Conservation (phyloP, 1,140 invertebrate species). For the Diorhabda carinulata region DNA sequence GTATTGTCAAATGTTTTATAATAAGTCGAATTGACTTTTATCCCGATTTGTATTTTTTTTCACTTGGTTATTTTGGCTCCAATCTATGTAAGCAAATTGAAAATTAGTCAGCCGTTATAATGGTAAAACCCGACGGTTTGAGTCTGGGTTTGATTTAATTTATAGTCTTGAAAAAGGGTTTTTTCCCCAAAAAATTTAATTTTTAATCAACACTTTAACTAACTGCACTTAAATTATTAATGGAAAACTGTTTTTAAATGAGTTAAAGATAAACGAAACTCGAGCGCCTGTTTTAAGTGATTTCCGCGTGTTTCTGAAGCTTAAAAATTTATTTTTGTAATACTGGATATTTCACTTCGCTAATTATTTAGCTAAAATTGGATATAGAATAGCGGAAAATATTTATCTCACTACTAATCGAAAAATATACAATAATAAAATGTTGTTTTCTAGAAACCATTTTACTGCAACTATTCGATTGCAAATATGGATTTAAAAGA, state of each 20-base stretch:
- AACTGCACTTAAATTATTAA: constrained; percentile 23
- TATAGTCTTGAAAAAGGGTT: constrained; percentile 30
- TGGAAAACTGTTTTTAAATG: constrained; percentile 21
- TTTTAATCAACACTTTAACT: constrained; percentile 24
- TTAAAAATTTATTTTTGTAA: constrained; percentile 18
- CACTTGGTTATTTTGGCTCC: constrained; percentile 28
- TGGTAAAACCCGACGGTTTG: constrained; percentile 21
- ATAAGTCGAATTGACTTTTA: constrained; percentile 3
- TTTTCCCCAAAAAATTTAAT: constrained; percentile 22
- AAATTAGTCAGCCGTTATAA: constrained; percentile 33
- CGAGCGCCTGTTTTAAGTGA: constrained; percentile 1
- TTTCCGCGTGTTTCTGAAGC: constrained; percentile 17
- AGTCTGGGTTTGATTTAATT: constrained; percentile 34
- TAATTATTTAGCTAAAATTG: not conserved
- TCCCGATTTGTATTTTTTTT: constrained; percentile 19
- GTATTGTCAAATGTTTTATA: not conserved
- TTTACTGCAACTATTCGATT: no score
- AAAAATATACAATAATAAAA: no score
- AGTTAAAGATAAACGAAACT: constrained; percentile 1
- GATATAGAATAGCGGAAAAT: no score
- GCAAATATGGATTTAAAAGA: no score
- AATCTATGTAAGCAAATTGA: constrained; percentile 37
- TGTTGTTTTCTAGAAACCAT: no score
- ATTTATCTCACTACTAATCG: no score
- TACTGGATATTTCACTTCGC: not conserved